Base-by-base conservation (phyloP, 2,113 vertebrate genomes). In the Pyxicephalus adspersus region DNA sequence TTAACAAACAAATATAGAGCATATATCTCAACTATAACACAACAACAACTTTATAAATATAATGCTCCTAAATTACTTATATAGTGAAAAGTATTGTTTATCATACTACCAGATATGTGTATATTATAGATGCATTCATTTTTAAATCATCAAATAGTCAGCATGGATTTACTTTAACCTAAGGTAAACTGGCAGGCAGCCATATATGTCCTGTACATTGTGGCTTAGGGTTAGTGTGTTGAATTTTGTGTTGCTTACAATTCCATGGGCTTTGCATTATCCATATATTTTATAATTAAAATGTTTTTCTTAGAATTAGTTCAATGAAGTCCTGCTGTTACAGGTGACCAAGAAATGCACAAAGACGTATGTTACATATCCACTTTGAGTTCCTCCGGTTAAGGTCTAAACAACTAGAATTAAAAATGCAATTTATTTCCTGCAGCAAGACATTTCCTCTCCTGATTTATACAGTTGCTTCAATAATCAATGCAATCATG, bases 401-500 rank as follows among this genome's bases (percentile, higher is more conserved):
- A 63, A 29, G 31, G 25, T 58, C 70, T 75, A 65, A 82, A 82
- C 61, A 74, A 75, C 74, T 74, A 81, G 70, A 75, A 74, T 75
- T 82, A 57, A 65, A 82, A 82, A 75, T 75, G 71, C 51, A 74
- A 82, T 82, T 75, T 75, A 28, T 75, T 82, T 75, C 67, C 63
- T 58, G 64, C 60, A 19, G 61, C 61, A 26, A 17, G 29, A 63
- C 60, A 73, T 50, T 71, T 64, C 45, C 68, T 55, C 9, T 23
- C 26, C 38, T 70, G 65, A 73, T 81, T 81, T 75, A 75, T 75
- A 75, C 50, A 64, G 68, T 73, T 71, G 71, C 80, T 64, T 82
- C 57, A 57, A 66, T 75, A 82, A 81, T 81, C 68, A 81, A 74
- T 81, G 60, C 68, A 55, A 52, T 38, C 68, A 38, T 34, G 45